Conservation (phyloP, 2,113 vertebrate genomes). For the Microcebus tavaratra region DNA sequence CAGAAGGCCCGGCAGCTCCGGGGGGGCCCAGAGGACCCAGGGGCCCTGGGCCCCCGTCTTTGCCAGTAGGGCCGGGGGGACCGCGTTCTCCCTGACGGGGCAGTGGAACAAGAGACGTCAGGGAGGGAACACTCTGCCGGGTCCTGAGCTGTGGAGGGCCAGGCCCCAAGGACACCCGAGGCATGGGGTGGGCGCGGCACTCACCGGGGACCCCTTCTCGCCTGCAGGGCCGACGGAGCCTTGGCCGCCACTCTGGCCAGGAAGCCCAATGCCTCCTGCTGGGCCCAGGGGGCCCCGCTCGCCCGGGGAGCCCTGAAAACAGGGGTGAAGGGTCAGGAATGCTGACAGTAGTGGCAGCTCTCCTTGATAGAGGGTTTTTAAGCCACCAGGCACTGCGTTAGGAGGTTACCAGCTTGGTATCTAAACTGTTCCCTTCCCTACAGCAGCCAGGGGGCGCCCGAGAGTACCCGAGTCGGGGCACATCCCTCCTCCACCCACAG, state of each 20-base stretch:
- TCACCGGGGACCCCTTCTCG: constrained; percentile 94
- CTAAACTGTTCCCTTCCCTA: background rate
- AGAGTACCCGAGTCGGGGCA: background rate
- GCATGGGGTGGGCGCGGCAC: constrained; percentile 50
- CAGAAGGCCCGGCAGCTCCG: constrained; percentile 87
- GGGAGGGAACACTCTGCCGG: background rate
- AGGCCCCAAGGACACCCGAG: background rate
- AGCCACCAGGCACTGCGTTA: background rate
- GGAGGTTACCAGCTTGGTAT: background rate
- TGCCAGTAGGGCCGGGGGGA: constrained; percentile 86
- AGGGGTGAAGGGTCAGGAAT: background rate
- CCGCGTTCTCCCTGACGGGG: constrained; percentile 92
- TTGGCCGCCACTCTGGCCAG: constrained; percentile 87
- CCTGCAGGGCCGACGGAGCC: constrained; percentile 90
- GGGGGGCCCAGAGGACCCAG: constrained; percentile 87
- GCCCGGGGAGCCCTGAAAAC: constrained; percentile 89
- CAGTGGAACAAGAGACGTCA: background rate
- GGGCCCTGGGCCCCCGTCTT: constrained; percentile 89
- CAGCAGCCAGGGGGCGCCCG: background rate
- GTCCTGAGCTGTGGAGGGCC: background rate
- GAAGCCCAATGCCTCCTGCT: constrained; percentile 91
- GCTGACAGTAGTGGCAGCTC: background rate
- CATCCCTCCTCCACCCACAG: background rate
- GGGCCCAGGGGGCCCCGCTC: constrained; percentile 91
- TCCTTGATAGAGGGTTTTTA: background rate